Conservation (phyloP, 2,888 invertebrate species). For the Cosmia trapezina region DNA sequence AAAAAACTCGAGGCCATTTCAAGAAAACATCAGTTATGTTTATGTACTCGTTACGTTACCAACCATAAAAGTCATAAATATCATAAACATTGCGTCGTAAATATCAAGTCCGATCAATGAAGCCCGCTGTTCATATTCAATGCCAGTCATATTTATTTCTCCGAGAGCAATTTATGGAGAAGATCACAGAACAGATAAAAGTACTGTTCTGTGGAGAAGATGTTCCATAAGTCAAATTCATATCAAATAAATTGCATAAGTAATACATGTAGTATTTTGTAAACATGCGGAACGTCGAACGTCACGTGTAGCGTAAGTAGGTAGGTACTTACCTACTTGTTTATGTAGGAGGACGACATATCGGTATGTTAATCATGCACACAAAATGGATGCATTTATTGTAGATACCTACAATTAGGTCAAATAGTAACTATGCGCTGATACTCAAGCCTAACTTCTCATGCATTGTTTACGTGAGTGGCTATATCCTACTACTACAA, state of each 20-base stretch:
- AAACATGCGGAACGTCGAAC: conserved; percentile 28
- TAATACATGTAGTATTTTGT: conserved; percentile 21
- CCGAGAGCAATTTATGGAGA: background rate
- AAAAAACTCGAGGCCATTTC: background rate
- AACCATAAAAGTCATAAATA: background rate
- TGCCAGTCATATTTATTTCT: conserved; percentile 29
- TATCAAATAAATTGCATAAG: conserved; percentile 26
- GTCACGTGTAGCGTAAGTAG: conserved; percentile 25
- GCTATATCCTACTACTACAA: background rate
- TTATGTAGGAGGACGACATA: conserved; percentile 29
- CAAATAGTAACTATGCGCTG: conserved; percentile 26
- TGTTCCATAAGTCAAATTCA: conserved; percentile 14
- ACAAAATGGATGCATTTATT: too few species aligned
- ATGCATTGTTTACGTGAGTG: background rate
- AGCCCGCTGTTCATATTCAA: conserved; percentile 20
- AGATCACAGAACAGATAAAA: too few species aligned
- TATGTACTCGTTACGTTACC: background rate
- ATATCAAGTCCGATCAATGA: background rate
- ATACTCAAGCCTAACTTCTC: conserved; percentile 8
- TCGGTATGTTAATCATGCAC: conserved; percentile 2
- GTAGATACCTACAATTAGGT: background rate
- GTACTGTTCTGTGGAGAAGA: too few species aligned
- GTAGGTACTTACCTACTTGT: too few species aligned
- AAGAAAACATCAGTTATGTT: background rate
- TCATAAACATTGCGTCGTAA: background rate